Evolutionary conservation across 2,113 vertebrate species (phyloP).

Genomic region (Mobula birostris): DNA sequence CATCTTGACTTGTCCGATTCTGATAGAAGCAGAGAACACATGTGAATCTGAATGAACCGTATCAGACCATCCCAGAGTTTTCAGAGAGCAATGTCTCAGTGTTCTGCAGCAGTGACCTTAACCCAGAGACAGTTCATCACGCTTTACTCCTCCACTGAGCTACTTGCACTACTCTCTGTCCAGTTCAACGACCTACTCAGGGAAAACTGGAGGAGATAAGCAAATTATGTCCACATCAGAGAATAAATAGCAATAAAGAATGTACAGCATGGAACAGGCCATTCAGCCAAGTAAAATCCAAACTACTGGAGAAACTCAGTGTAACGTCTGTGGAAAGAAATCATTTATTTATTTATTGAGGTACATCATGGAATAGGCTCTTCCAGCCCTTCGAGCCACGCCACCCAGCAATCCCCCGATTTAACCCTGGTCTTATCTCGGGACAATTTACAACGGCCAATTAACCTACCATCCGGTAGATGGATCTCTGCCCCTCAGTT

Average conservation of each 20-base stretch:
- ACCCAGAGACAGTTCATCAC: neutral
- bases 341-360: too few species aligned
- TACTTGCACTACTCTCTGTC: neutral
- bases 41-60: neutral
- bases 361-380: too few species aligned
- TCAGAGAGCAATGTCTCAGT: neutral
- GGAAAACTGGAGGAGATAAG: too few species aligned
- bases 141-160: too few species aligned
- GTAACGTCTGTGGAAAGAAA: too few species aligned
- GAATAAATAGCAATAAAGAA: neutral
- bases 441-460: too few species aligned
- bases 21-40: neutral
- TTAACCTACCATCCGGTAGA: too few species aligned
- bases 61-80: slow-evolving; percentile 18
- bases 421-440: too few species aligned
- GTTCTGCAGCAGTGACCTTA: neutral
- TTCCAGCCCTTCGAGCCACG: too few species aligned
- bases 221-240: neutral
- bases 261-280: neutral
- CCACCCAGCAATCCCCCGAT: too few species aligned
- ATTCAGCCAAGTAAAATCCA: neutral
- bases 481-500: too few species aligned
- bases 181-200: neutral
- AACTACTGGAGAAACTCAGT: too few species aligned
- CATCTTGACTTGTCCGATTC: neutral